Evolutionary conservation across 2,888 invertebrate genomes (phyloP), one percentile per base, ranked within the genome.

Genomic region (Blastobasis lacticolella): DNA sequence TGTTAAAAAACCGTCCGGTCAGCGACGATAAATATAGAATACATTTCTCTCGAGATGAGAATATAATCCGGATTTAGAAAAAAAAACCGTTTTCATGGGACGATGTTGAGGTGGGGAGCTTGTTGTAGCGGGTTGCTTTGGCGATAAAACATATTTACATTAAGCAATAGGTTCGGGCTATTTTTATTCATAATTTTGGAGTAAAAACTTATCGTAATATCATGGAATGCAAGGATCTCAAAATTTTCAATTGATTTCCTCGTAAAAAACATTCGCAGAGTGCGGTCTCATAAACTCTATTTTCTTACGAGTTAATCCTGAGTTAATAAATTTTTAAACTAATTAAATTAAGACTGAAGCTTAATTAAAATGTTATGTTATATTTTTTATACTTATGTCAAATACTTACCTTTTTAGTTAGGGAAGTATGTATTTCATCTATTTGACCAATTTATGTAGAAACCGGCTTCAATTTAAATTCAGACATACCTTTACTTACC

Each of bases 21-120:
- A 84, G 80, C 77, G 59, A 69, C 70, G 70, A 81, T 78, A 81
- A 81, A 79, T 81, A 79, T 72, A 72, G 75, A 82, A 83, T 81
- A 82, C 69, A 78, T 80, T 82, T 75, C 60, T 61, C 60, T 57
- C 59, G 69, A 77, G 73, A 83, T 78, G 79, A 79, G 75, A 73
- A 72, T 69, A 74, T 85, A 80, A 85, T 82, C 80, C 75, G 77
- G 81, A 76, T 80, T 79, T 78, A 67, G 71, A 69, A 69, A 69
- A 69, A n/a, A 68, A 65, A 66, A 49, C 55, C 67, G 70, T 66
- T 77, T 75, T 73, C 62, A 59, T 56, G 55, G 56, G 54, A 55
- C 61, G 54, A 59, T 58, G 56, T 54, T 46, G 55, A 54, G 69
- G 59, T 62, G 57, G 54, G 62, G 64, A 52, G 50, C 8, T 49